Percentiles rank a stretch among this genome's conserved stretches.
Conservation (phyloP, 2,797 vertebrate species). For the Sphenodon punctatus region DNA sequence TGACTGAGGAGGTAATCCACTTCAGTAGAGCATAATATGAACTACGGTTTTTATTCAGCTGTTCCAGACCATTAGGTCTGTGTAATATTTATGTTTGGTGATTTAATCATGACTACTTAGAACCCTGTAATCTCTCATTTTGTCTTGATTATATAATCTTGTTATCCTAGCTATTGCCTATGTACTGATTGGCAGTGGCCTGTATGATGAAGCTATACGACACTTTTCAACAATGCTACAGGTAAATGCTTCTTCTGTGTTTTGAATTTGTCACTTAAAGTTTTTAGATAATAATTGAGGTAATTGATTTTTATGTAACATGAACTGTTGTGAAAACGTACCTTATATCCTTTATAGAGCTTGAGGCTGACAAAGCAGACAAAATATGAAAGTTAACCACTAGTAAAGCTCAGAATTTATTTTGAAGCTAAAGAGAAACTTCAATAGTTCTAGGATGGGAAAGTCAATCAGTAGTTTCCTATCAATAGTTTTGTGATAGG, state of each 20-base stretch:
- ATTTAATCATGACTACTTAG: too few relatives aligned
- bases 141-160: too few relatives aligned
- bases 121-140: too few relatives aligned
- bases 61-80: too few relatives aligned
- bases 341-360: neutral
- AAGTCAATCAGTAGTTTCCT: too few relatives aligned
- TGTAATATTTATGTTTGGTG: too few relatives aligned
- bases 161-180: slow-evolving; percentile 90
- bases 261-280: neutral
- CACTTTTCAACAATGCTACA: slow-evolving; percentile 96
- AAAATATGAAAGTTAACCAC: neutral
- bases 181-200: slow-evolving; percentile 91
- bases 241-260: slow-evolving; percentile 78
- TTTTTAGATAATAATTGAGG: neutral
- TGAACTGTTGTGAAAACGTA: neutral
- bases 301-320: neutral
- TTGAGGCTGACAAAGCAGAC: neutral
- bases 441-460: neutral
- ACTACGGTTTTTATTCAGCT: too few relatives aligned
- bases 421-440: neutral
- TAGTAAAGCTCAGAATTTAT: neutral
- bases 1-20: neutral
- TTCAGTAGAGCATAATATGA: too few relatives aligned
- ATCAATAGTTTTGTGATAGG: too few relatives aligned
- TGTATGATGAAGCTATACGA: slow-evolving; percentile 95